phyloP scores from a whole-genome alignment of 1,140 invertebrate species.

The Drosophila busckii region DNA sequence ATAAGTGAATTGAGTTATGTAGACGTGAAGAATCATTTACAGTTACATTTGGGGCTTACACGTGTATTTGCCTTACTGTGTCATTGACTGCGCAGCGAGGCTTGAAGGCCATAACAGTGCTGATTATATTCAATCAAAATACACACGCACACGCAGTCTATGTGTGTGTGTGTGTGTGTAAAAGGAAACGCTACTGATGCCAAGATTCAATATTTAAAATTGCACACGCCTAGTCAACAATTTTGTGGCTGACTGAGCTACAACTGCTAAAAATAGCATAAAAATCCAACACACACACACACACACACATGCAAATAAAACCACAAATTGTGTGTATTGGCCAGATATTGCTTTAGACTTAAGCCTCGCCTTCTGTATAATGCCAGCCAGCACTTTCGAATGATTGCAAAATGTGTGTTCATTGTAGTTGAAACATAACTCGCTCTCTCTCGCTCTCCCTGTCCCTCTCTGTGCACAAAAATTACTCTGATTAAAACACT shows the following conservation, averaged over 20 bases:
- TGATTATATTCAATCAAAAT: slow-evolving; percentile 69
- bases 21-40: background rate
- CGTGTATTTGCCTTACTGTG: slow-evolving; percentile 44
- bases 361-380: no score
- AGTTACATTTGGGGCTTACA: slow-evolving; percentile 23
- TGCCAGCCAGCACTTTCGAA: no score
- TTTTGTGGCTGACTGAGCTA: slow-evolving; percentile 25
- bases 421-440: no score
- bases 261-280: slow-evolving; percentile 4
- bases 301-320: background rate
- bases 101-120: slow-evolving; percentile 69
- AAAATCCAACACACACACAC: slow-evolving; percentile 4
- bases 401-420: no score
- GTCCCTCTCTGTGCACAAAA: no score
- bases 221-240: slow-evolving; percentile 37
- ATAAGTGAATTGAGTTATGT: background rate
- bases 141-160: no score
- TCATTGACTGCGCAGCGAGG: slow-evolving; percentile 59
- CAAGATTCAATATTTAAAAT: slow-evolving; percentile 72
- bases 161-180: no score
- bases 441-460: no score
- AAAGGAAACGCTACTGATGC: no score
- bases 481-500: no score
- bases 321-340: no score
- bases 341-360: no score